Evolutionary conservation across 2,113 vertebrate species (phyloP).

Genomic region (Dasyornis broadbenti): DNA sequence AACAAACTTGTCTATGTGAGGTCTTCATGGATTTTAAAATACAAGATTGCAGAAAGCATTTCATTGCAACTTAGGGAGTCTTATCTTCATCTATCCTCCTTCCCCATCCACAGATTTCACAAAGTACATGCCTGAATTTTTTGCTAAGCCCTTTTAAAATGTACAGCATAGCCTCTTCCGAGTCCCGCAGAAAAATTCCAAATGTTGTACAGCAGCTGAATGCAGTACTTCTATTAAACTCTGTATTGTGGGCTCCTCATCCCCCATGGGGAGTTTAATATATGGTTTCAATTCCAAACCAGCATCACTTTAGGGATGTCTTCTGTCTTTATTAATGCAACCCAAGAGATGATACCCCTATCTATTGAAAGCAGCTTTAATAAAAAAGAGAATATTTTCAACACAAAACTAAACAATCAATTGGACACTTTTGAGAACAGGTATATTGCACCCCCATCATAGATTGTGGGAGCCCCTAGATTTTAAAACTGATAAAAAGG

Average conservation of each 20-base stretch:
- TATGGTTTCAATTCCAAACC: conserved; percentile 37
- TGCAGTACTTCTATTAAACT: background rate
- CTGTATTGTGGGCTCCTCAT: background rate
- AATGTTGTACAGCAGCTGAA: background rate
- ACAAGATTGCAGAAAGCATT: background rate
- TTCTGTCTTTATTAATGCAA: background rate
- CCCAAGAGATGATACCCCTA: background rate
- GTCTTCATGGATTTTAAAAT: background rate
- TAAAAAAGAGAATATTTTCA: conserved; percentile 2
- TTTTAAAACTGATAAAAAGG: conserved; percentile 31
- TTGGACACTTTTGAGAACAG: conserved; percentile 7
- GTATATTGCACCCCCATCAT: background rate
- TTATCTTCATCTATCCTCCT: background rate
- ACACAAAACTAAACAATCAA: conserved; percentile 5
- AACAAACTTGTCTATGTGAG: background rate
- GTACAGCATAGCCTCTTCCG: background rate
- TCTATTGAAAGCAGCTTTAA: background rate
- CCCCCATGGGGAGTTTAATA: background rate
- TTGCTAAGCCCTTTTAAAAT: background rate
- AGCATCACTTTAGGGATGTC: background rate
- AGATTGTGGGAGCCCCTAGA: background rate
- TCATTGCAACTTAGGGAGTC: background rate
- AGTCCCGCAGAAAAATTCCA: background rate
- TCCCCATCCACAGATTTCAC: background rate
- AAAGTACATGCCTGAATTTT: background rate